Evolutionary conservation across 2,888 invertebrate genomes (phyloP).

Genomic region (Drosophila pseudotakahashii): DNA sequence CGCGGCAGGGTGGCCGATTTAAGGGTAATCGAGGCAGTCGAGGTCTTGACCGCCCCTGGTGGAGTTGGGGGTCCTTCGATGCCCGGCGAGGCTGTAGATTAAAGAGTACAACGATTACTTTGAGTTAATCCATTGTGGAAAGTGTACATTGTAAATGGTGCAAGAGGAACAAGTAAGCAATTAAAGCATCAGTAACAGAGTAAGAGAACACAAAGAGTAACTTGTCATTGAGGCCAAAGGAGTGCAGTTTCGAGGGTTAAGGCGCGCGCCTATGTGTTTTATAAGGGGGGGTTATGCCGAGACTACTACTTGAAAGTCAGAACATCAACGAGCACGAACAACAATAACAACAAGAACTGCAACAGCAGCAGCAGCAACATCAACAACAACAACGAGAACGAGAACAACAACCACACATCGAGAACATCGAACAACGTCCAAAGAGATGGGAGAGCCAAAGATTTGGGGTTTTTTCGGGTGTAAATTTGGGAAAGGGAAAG

Average conservation of each 20-base stretch:
- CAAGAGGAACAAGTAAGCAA: constrained; percentile 42
- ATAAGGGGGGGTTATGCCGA: constrained; percentile 27
- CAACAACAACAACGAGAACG: constrained; percentile 30
- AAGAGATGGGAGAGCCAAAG: constrained; percentile 27
- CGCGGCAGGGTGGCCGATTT: constrained; percentile 89
- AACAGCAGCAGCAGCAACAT: constrained; percentile 14
- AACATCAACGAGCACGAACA: constrained; percentile 48
- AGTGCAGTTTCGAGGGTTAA: constrained; percentile 30
- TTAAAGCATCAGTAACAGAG: constrained; percentile 38
- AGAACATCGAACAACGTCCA: constrained; percentile 27
- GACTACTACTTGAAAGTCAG: constrained; percentile 12
- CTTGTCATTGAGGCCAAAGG: constrained; percentile 6
- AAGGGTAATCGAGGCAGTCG: constrained; percentile 88
- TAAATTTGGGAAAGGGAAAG: constrained; percentile 4
- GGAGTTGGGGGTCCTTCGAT: constrained; percentile 57
- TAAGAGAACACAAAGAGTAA: constrained; percentile 19
- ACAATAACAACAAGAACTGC: constrained; percentile 20
- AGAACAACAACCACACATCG: constrained; percentile 33
- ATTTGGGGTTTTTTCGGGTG: constrained; percentile 9
- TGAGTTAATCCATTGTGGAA: background rate
- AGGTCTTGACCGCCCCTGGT: constrained; percentile 85
- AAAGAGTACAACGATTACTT: constrained; percentile 12
- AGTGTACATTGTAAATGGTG: background rate
- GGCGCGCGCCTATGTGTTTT: constrained; percentile 4
- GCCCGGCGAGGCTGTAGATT: constrained; percentile 71